phyloP scores from a whole-genome alignment of 2,797 vertebrate species.

The Coreius guichenoti region DNA sequence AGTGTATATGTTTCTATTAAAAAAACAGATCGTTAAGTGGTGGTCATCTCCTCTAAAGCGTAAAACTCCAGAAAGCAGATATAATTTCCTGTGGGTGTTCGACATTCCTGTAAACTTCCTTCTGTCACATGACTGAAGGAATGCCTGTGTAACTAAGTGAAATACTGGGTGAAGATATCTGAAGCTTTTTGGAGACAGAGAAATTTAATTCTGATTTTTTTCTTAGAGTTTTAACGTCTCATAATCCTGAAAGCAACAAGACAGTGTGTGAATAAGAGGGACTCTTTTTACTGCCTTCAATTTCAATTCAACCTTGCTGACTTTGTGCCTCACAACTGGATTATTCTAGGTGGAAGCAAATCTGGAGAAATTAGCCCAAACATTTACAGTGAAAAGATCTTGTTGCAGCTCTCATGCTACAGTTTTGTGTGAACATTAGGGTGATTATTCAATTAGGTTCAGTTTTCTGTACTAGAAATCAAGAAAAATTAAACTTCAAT shows the following conservation, averaged over 20 bases:
- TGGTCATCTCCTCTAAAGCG: background rate
- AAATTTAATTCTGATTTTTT: background rate
- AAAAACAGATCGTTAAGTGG: background rate
- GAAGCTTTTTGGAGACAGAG: background rate
- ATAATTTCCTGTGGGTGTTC: background rate
- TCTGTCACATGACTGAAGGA: conserved; percentile 6
- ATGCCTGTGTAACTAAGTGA: background rate
- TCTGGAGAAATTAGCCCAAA: background rate
- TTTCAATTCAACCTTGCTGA: background rate
- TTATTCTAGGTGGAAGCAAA: background rate
- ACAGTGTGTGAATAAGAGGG: background rate
- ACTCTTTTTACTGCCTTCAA: background rate
- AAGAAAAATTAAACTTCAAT: background rate
- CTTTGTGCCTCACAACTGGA: background rate
- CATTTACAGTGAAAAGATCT: background rate
- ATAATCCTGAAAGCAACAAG: background rate
- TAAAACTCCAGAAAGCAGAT: background rate
- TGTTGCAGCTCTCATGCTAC: background rate
- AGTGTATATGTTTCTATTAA: background rate
- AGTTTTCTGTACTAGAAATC: too few relatives aligned
- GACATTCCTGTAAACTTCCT: background rate
- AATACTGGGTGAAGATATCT: background rate
- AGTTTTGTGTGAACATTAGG: background rate
- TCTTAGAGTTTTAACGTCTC: background rate
- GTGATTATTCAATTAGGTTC: background rate